Evolutionary conservation across 2,113 vertebrate species (phyloP), one percentile per base, ranked within the genome.

Genomic region (Chinchilla lanigera): DNA sequence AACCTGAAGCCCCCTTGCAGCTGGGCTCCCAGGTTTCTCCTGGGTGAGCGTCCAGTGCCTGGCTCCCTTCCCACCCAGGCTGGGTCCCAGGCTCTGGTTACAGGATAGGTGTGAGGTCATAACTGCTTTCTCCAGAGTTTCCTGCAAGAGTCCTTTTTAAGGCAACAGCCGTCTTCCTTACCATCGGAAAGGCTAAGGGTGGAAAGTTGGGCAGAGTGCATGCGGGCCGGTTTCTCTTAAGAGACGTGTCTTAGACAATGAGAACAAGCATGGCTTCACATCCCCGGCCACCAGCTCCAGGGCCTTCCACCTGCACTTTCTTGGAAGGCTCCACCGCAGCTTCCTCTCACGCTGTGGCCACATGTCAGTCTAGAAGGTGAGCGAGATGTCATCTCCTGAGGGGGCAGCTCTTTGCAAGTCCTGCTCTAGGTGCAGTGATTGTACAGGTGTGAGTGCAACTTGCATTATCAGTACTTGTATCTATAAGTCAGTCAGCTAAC

Each of bases 71-170:
- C 44, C 20, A 4, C n/a, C 6, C 24, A 30, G 73, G 20, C 71
- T 26, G 38, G n/a, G 71, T 5, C 99, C 99, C 99, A 99, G 47
- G 98, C 99, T 73, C 98, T 98, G 52, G 98, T 99, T 99, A 99
- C 99, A 95, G 97, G 17, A 95, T 96, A 1, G 96, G 97, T 1
- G 84, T 97, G 98, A 4, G 20, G 28, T 33, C 81, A 4, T 14
- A 9, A 92, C 77, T 38, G 89, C 89, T 11, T 97, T 98, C 93
- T 98, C 98, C 30, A 95, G 63, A 69, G 98, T 98, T 22, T 97
- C 98, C 78, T 99, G 95, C 99, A 98, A 3, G 99, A 99, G 30
- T 99, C 99, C 96, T 99, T 99, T 95, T 99, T 99, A 96, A 99
- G 97, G 52, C 99, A 98, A 52, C 98, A 99, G 4, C 98, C 99